Evolutionary conservation across 2,888 invertebrate genomes (phyloP).

Genomic region (Hetaerina titia): DNA sequence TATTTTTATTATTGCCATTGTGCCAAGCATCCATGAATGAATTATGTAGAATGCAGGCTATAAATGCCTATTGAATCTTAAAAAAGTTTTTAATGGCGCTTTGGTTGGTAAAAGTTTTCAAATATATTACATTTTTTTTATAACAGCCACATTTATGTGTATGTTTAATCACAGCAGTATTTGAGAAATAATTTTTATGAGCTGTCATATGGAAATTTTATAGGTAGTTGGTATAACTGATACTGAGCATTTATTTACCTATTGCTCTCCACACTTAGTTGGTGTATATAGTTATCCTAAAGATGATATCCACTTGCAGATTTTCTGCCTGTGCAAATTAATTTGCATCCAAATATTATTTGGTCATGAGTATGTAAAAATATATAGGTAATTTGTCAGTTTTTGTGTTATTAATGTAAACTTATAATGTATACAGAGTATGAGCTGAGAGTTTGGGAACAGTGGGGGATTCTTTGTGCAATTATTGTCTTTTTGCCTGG

Average conservation of each 20-base stretch:
- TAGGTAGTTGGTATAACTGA: neutral
- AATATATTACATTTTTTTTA: neutral
- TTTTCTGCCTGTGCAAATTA: neutral
- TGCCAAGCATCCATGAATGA: conserved; percentile 11
- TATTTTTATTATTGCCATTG: conserved; percentile 49
- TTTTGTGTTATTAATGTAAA: conserved; percentile 41
- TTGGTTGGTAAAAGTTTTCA: conserved; percentile 22
- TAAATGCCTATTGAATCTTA: neutral
- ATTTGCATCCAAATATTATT: neutral
- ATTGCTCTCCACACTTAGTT: neutral
- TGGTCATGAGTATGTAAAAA: conserved; percentile 27
- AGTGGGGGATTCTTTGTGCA: conserved; percentile 57
- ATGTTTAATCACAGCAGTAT: neutral
- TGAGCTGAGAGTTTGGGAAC: conserved; percentile 8
- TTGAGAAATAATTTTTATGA: neutral
- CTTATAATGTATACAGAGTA: conserved; percentile 40
- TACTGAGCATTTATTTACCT: conserved; percentile 5
- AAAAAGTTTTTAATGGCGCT: neutral
- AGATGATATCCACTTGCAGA: neutral
- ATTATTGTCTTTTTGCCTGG: conserved; percentile 58
- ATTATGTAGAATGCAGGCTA: neutral
- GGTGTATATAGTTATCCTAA: conserved; percentile 11
- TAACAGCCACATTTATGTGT: neutral
- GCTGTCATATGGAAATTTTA: neutral
- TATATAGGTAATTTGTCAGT: neutral